Percentiles rank a stretch among this genome's conserved stretches.
Conservation (phyloP, 2,113 vertebrate species). For the Pitta sordida region DNA sequence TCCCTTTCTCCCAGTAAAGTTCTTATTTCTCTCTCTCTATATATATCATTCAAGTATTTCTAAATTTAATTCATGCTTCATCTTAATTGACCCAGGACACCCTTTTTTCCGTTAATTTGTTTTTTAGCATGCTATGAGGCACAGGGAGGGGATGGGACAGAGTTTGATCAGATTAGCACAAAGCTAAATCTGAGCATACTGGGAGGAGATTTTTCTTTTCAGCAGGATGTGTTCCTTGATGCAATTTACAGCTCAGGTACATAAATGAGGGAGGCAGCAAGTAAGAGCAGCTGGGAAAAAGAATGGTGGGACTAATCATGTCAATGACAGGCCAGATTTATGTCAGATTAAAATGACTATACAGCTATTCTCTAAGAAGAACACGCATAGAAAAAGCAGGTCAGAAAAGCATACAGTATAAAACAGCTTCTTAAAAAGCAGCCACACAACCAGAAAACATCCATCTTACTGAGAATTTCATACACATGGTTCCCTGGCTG, state of each 20-base stretch:
- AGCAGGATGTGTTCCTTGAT: neutral
- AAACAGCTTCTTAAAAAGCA: neutral
- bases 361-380: neutral
- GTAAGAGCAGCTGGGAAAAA: neutral
- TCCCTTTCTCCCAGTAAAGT: too few species aligned
- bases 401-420: neutral
- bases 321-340: neutral
- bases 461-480: neutral
- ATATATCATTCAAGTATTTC: too few species aligned
- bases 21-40: too few species aligned
- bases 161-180: neutral
- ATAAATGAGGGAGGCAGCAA: neutral
- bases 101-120: neutral
- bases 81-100: too few species aligned
- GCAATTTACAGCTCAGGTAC: neutral
- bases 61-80: too few species aligned
- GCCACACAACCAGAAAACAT: neutral
- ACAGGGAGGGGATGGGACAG: neutral
- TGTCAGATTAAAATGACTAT: neutral
- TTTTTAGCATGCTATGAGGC: neutral
- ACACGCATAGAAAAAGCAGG: neutral
- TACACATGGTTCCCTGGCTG: neutral
- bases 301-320: neutral
- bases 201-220: neutral
- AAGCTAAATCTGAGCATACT: neutral